Evolutionary conservation across 2,113 vertebrate genomes (phyloP).

Genomic region (Paradoxurus hermaphroditus): DNA sequence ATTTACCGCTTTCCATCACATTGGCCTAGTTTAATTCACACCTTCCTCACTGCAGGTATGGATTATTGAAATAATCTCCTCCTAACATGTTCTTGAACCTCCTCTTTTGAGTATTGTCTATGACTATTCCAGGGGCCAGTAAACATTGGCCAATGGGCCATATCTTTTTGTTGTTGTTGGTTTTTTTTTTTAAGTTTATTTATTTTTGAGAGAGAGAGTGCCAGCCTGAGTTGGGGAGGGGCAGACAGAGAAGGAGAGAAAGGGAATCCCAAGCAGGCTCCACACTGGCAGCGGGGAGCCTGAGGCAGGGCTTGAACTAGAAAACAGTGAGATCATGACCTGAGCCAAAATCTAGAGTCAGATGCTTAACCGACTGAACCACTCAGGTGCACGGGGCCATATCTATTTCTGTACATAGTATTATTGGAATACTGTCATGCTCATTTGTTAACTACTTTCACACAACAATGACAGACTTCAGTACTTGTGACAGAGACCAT

Average conservation of each 20-base stretch:
- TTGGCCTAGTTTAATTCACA: background rate
- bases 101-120: background rate
- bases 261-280: no score
- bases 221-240: no score
- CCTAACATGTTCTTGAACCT: background rate
- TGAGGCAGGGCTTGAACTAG: no score
- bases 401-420: background rate
- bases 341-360: no score
- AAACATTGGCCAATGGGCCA: background rate
- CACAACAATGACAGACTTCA: background rate
- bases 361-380: no score
- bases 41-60: background rate
- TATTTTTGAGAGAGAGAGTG: no score
- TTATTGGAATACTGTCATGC: background rate
- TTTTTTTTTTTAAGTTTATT: no score
- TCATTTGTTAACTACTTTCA: background rate
- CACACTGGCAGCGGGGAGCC: no score
- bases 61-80: background rate
- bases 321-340: no score
- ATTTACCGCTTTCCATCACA: background rate
- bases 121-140: background rate
- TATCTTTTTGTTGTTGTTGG: background rate
- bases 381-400: no score
- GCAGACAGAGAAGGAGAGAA: no score
- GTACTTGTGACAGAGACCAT: background rate